Evolutionary conservation across 2,113 vertebrate species (phyloP).

Genomic region (Corapipo altera): DNA sequence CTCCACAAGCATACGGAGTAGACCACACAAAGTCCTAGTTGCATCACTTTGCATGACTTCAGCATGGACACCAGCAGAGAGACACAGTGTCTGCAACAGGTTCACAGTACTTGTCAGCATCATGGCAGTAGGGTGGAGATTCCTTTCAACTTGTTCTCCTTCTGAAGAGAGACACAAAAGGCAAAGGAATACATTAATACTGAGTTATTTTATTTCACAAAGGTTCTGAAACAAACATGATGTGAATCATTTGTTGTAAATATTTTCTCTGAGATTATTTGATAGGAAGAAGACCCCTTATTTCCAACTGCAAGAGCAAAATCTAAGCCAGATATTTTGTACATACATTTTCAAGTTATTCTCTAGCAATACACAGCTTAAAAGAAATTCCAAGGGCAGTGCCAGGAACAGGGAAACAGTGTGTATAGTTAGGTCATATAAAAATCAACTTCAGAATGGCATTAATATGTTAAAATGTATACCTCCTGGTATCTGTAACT

Average conservation of each 20-base stretch:
- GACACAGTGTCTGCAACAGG: conserved; percentile 89
- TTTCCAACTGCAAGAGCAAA: background rate
- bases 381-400: background rate
- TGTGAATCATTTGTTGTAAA: background rate
- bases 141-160: conserved; percentile 86
- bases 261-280: background rate
- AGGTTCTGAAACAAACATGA: background rate
- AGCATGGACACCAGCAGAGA: conserved; percentile 90
- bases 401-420: background rate
- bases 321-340: background rate
- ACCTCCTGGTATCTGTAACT: background rate
- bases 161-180: conserved; percentile 74
- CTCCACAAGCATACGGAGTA: conserved; percentile 91
- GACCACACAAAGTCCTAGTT: conserved; percentile 89
- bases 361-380: background rate
- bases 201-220: background rate
- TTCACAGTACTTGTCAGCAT: conserved; percentile 93
- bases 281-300: background rate
- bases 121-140: conserved; percentile 91
- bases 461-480: background rate
- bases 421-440: background rate
- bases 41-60: conserved; percentile 92
- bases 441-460: background rate
- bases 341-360: background rate
- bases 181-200: background rate